Evolutionary conservation across 2,797 vertebrate genomes (phyloP).

Genomic region (Anas capensis): DNA sequence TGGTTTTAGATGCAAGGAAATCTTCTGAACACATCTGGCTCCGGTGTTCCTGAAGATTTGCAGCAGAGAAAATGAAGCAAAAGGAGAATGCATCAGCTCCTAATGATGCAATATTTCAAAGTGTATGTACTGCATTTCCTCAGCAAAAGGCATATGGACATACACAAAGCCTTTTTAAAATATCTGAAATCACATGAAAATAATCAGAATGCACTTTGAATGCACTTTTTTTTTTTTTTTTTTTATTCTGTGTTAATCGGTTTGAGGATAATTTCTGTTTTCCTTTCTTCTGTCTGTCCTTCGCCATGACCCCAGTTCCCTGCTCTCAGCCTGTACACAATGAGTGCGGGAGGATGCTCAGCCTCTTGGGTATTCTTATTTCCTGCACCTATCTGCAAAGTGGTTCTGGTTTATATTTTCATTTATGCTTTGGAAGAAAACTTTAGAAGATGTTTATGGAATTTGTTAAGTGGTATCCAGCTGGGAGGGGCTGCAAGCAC

Average conservation of each 20-base stretch:
- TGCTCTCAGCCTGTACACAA: not conserved
- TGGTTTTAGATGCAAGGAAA: not conserved
- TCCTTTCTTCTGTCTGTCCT: not conserved
- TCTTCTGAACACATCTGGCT: not conserved
- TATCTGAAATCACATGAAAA: not conserved
- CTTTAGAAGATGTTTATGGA: not conserved
- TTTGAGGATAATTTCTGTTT: not conserved
- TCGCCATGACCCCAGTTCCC: not conserved
- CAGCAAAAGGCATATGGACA: not conserved
- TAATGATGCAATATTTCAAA: conserved; percentile 28
- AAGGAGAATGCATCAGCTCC: not conserved
- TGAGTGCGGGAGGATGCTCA: not conserved
- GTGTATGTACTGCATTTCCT: not conserved
- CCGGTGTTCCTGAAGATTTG: not conserved
- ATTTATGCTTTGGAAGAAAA: not conserved
- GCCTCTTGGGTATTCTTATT: too few species aligned
- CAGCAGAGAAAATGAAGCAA: not conserved
- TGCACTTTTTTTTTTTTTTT: not conserved
- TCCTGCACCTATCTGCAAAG: not conserved
- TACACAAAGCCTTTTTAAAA: not conserved
- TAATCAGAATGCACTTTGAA: not conserved
- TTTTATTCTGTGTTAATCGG: not conserved
- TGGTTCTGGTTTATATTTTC: not conserved
- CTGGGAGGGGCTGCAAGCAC: not conserved
- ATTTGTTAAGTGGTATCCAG: not conserved